Evolutionary conservation across 2,888 invertebrate species (phyloP).

Genomic region (Dasypolia templi): DNA sequence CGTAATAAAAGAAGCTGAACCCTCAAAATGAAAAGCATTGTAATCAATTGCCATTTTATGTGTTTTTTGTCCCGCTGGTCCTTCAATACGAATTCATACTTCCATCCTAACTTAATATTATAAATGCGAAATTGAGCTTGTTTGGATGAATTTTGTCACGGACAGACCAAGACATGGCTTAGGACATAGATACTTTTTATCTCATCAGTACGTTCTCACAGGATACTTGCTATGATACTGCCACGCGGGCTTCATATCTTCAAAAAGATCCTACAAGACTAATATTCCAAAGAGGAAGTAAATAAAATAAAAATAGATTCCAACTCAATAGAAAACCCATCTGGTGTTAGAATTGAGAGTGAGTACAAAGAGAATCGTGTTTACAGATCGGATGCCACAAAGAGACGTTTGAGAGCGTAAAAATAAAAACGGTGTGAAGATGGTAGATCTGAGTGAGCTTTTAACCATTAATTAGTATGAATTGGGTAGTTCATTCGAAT

Average conservation of each 20-base stretch:
- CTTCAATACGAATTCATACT: too few species aligned
- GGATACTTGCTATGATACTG: too few species aligned
- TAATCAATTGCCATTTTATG: too few species aligned
- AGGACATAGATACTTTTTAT: neutral
- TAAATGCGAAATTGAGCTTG: too few species aligned
- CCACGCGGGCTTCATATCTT: neutral
- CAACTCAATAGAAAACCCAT: conserved; percentile 54
- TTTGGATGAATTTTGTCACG: neutral
- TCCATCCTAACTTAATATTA: too few species aligned
- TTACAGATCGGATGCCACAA: conserved; percentile 65
- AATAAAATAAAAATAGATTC: conserved; percentile 49
- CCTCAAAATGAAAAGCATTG: too few species aligned
- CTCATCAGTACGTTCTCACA: too few species aligned
- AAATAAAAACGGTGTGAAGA: conserved; percentile 59
- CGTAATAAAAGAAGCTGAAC: neutral
- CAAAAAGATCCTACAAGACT: neutral
- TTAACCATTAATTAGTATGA: conserved; percentile 57
- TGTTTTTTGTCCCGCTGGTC: too few species aligned
- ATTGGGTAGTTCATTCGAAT: conserved; percentile 32
- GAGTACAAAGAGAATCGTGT: conserved; percentile 60
- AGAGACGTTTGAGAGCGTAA: conserved; percentile 53
- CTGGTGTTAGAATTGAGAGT: conserved; percentile 55
- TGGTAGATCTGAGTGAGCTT: conserved; percentile 57
- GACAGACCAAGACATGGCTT: neutral
- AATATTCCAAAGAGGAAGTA: conserved; percentile 32